phyloP scores from a whole-genome alignment of 2,888 invertebrate genomes.

The Drosophila ezoana region DNA sequence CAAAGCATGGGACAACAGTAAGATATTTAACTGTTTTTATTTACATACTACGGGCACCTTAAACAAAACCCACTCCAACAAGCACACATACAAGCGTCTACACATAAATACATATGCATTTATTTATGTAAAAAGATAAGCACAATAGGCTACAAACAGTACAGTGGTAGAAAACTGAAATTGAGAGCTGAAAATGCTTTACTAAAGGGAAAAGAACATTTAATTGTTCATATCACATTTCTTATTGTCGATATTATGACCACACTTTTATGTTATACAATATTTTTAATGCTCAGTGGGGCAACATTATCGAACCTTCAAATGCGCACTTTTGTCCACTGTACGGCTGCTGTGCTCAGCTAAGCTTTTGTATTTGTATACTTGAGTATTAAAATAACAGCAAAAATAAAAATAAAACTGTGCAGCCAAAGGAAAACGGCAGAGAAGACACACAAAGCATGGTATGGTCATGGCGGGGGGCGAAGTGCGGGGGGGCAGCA shows the following conservation, averaged over 20 bases:
- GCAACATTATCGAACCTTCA: not conserved
- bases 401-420: conserved; percentile 69
- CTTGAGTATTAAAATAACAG: conserved; percentile 75
- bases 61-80: conserved; percentile 34
- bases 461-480: conserved; percentile 14
- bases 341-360: conserved; percentile 59
- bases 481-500: conserved; percentile 5
- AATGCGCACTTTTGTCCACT: conserved; percentile 17
- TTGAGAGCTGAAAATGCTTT: not conserved
- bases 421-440: conserved; percentile 53
- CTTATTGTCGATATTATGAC: not conserved
- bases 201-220: not conserved
- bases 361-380: conserved; percentile 58
- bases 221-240: not conserved
- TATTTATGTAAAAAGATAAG: conserved; percentile 8
- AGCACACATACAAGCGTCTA: conserved; percentile 2
- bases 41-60: conserved; percentile 40
- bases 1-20: conserved; percentile 42
- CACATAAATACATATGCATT: conserved; percentile 1
- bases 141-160: not conserved
- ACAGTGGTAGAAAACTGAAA: conserved; percentile 14
- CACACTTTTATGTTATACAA: not conserved
- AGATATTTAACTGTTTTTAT: conserved; percentile 54
- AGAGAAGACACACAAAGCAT: conserved; percentile 42
- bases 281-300: not conserved